A percentile compares a stretch with the other conserved stretches of the same genome.
Evolutionary conservation across 1,140 invertebrate genomes (phyloP).

Genomic region (Diorhabda elongata): DNA sequence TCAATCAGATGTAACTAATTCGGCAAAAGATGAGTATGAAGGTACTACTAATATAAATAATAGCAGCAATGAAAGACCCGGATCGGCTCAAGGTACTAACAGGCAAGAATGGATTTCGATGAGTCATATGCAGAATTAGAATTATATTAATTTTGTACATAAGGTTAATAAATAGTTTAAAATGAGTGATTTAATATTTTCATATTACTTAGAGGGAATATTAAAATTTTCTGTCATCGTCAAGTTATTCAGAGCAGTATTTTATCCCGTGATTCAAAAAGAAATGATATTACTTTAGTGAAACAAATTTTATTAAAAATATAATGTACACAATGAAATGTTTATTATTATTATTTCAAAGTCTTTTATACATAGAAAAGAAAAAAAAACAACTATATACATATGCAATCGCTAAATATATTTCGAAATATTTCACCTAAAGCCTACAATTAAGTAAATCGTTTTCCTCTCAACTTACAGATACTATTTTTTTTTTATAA

Average conservation of each 20-base stretch:
- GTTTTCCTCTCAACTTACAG: not conserved
- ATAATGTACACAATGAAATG: slow-evolving; percentile 3
- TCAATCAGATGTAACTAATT: slow-evolving; percentile 26
- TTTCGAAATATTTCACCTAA: too few species aligned
- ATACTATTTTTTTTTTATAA: not conserved
- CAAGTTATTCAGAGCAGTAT: too few species aligned
- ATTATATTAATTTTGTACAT: not conserved
- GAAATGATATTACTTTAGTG: not conserved
- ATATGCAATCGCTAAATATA: not conserved
- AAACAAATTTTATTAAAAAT: slow-evolving; percentile 1
- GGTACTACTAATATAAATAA: slow-evolving; percentile 16
- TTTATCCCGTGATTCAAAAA: too few species aligned
- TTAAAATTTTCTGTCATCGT: too few species aligned
- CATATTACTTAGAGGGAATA: too few species aligned
- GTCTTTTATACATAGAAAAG: slow-evolving; percentile 3
- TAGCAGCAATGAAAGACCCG: slow-evolving; percentile 27
- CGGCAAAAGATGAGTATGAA: slow-evolving; percentile 30
- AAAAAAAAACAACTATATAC: not conserved
- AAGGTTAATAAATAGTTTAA: not conserved
- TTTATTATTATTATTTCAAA: not conserved
- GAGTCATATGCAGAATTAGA: slow-evolving; percentile 32
- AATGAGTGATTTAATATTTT: too few species aligned
- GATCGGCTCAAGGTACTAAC: slow-evolving; percentile 28
- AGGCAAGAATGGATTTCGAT: slow-evolving; percentile 33
- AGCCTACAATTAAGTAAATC: too few species aligned